Evolutionary conservation across 2,888 invertebrate species (phyloP).

Genomic region (Ryuthela nishihirai): DNA sequence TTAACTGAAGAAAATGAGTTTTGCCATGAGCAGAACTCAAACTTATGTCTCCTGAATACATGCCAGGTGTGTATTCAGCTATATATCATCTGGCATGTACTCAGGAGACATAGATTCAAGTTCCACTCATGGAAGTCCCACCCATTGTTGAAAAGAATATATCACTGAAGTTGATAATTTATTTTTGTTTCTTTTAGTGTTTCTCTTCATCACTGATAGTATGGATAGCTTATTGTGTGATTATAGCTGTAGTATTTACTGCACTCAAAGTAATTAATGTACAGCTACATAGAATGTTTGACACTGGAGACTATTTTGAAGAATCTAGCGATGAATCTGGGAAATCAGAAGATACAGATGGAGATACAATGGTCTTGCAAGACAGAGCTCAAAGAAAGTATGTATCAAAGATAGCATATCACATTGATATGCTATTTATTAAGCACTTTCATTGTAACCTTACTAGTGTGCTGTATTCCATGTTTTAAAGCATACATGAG

Average conservation of each 20-base stretch:
- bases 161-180: background rate
- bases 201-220: conserved; percentile 75
- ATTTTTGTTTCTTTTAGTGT: conserved; percentile 62
- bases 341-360: conserved; percentile 40
- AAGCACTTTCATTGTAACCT: too few species aligned
- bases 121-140: too few species aligned
- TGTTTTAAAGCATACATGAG: too few species aligned
- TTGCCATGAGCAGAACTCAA: too few species aligned
- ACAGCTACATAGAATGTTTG: conserved; percentile 87
- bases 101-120: too few species aligned
- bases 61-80: too few species aligned
- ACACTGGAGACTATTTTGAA: conserved; percentile 80
- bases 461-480: too few species aligned
- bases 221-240: conserved; percentile 81
- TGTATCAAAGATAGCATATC: too few species aligned
- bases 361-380: conserved; percentile 27
- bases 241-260: conserved; percentile 74
- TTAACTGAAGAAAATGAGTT: too few species aligned
- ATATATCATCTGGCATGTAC: too few species aligned
- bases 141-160: background rate
- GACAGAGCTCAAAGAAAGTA: conserved; percentile 36
- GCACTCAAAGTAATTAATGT: conserved; percentile 82
- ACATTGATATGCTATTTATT: too few species aligned
- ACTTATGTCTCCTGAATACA: too few species aligned
- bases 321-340: conserved; percentile 48